Percentiles rank a stretch among this genome's conserved stretches.
These are phyloP conservation scores for Thaleichthys pacificus DNA, from an alignment of 2,797 vertebrate genomes.

Conservation along the genomic window DNA sequence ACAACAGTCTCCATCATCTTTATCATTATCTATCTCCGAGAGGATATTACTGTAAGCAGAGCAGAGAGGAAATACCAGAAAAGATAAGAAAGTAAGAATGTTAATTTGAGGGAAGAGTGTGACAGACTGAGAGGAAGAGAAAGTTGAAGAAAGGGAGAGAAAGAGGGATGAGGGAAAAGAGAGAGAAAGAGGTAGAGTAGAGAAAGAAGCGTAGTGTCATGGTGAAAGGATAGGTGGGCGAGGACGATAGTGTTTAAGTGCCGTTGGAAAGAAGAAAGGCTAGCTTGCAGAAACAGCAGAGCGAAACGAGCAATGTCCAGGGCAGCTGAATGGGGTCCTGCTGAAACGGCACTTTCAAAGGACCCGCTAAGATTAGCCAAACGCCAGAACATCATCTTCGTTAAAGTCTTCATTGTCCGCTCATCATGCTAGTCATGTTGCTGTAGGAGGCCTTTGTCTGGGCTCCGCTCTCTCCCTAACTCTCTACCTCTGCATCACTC, in stretches of 20 bases:
- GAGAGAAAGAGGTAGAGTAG: background rate
- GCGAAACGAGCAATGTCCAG: slow-evolving; percentile 13
- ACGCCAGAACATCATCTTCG: slow-evolving; percentile 19
- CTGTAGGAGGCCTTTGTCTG: background rate
- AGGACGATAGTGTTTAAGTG: slow-evolving; percentile 14
- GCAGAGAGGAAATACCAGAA: background rate
- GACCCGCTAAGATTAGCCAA: slow-evolving; percentile 10
- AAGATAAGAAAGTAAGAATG: slow-evolving; percentile 9
- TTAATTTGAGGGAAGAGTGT: background rate
- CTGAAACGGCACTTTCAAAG: slow-evolving; percentile 39
- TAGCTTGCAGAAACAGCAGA: slow-evolving; percentile 42
- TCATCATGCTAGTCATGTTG: slow-evolving; percentile 17
- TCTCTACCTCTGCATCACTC: background rate
- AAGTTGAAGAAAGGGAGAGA: background rate
- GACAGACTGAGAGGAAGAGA: slow-evolving; percentile 4
- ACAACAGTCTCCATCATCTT: background rate
- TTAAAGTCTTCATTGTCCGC: slow-evolving; percentile 22
- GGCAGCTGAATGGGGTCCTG: slow-evolving; percentile 28
- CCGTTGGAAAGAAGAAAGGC: slow-evolving; percentile 28
- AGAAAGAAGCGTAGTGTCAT: slow-evolving; percentile 46
- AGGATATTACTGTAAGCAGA: slow-evolving; percentile 25
- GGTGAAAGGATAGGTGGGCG: slow-evolving; percentile 35
- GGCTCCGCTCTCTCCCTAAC: background rate
- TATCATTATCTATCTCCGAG: background rate
- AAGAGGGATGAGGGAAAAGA: background rate